Conservation (phyloP, 2,888 invertebrate species). For the Galeopsomyia nigrocyanea region DNA sequence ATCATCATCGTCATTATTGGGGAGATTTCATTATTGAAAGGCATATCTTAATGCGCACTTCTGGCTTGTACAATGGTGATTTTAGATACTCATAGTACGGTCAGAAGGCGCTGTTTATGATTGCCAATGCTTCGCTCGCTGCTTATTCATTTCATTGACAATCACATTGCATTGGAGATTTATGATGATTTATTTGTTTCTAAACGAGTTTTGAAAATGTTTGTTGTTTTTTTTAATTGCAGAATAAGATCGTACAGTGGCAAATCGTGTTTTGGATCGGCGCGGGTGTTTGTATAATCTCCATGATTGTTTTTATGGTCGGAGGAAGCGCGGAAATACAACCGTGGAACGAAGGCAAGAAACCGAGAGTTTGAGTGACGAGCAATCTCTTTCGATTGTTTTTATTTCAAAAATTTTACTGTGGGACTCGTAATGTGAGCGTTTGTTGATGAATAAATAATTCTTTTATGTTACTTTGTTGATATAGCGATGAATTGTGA, state of each 20-base stretch:
- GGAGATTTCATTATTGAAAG: constrained; percentile 38
- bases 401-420: too few species aligned
- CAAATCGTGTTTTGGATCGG: constrained; percentile 66
- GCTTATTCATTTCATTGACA: not conserved
- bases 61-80: constrained; percentile 53
- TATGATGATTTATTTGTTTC: constrained; percentile 5
- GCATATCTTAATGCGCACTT: constrained; percentile 45
- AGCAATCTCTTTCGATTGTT: too few species aligned
- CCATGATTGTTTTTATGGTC: constrained; percentile 64
- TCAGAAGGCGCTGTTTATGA: constrained; percentile 53
- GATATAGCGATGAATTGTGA: too few species aligned
- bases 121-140: constrained; percentile 13
- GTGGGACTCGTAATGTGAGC: too few species aligned
- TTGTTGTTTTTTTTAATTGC: constrained; percentile 24
- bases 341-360: constrained; percentile 62
- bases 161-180: constrained; percentile 8
- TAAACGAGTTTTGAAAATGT: constrained; percentile 1
- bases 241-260: constrained; percentile 67
- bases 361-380: not conserved
- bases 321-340: constrained; percentile 67
- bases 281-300: constrained; percentile 59
- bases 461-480: too few species aligned
- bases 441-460: too few species aligned
- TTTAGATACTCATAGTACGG: constrained; percentile 55
- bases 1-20: not conserved